Evolutionary conservation across 2,113 vertebrate genomes (phyloP).

Genomic region (Rhinopomastus cyanomelas): DNA sequence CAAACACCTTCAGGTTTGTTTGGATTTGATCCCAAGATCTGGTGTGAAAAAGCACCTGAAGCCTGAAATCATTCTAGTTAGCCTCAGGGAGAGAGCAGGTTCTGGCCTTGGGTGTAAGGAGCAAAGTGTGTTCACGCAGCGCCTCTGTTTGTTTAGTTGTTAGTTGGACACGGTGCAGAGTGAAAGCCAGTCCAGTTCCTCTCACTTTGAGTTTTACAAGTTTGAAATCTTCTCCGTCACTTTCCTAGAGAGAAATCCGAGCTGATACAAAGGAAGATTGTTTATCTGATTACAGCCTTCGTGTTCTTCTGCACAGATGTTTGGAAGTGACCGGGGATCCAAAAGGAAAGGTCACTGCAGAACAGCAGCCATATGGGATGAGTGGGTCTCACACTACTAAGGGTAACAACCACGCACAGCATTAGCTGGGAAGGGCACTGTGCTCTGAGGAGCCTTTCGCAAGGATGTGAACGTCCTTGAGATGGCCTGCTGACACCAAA

Average conservation of each 20-base stretch:
- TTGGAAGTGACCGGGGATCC: neutral
- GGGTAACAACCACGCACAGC: neutral
- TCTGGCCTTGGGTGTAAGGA: neutral
- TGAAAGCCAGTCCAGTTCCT: neutral
- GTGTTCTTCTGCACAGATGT: neutral
- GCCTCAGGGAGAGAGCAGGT: neutral
- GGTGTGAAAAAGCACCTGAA: neutral
- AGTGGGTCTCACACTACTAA: neutral
- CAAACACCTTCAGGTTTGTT: neutral
- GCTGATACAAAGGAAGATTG: neutral
- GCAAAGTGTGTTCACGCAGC: neutral
- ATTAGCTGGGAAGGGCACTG: neutral
- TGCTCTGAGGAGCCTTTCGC: neutral
- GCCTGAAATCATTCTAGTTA: neutral
- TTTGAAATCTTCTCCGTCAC: neutral
- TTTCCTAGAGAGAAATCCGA: neutral
- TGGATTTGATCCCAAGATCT: neutral
- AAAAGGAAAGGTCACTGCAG: neutral
- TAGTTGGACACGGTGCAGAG: neutral
- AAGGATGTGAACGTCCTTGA: neutral
- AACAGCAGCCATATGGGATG: accelerated
- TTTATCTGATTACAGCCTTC: neutral
- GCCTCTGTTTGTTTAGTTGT: constrained; percentile 2
- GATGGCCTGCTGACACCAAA: neutral
- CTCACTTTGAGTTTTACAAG: neutral